A percentile compares a stretch with the other conserved stretches of the same genome.
Conservation (phyloP, 2,888 invertebrate genomes). For the Pterobdella sp. region DNA sequence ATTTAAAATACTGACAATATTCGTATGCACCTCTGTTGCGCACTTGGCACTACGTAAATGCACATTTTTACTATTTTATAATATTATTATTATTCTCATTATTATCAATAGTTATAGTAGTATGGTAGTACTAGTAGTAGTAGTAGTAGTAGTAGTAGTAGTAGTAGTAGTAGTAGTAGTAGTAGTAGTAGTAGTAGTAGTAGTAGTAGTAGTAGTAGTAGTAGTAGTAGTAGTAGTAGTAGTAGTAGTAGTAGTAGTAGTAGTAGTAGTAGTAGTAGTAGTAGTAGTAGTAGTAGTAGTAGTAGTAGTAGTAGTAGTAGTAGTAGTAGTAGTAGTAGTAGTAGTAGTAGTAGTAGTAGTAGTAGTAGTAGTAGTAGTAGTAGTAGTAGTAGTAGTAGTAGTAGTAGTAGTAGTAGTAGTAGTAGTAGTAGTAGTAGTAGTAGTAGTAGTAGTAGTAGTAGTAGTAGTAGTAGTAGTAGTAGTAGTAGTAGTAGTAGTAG, state of each 20-base stretch:
- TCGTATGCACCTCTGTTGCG: too few relatives aligned
- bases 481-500: slow-evolving; percentile 20
- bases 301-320: background rate
- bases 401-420: slow-evolving; percentile 24
- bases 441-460: slow-evolving; percentile 21
- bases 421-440: slow-evolving; percentile 21
- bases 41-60: too few relatives aligned
- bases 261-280: slow-evolving; percentile 8
- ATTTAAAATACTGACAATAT: too few relatives aligned
- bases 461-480: slow-evolving; percentile 24
- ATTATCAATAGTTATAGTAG: background rate
- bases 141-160: slow-evolving; percentile 16
- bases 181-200: background rate
- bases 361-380: background rate
- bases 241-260: background rate
- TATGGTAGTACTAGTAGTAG: slow-evolving; percentile 13
- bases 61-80: too few relatives aligned
- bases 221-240: background rate
- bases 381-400: slow-evolving; percentile 21
- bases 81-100: too few relatives aligned
- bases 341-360: too few relatives aligned
- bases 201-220: background rate
- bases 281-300: slow-evolving; percentile 6
- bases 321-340: background rate
- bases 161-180: slow-evolving; percentile 7